Conservation (phyloP, 2,113 vertebrate species). For the Corythornis madagascariensis region DNA sequence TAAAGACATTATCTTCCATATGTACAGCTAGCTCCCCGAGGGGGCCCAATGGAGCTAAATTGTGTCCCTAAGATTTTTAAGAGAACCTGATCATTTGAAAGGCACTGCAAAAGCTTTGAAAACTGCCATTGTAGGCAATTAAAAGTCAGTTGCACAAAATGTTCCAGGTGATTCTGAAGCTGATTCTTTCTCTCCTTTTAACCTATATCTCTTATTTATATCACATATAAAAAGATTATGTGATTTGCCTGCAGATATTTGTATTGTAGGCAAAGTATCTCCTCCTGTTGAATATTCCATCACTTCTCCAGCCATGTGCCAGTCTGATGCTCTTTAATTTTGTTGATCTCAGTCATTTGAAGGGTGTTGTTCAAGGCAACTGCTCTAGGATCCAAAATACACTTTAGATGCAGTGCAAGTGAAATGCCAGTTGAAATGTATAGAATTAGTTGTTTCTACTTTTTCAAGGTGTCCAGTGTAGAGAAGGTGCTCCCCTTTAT, state of each 20-base stretch:
- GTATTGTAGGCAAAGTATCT: neutral
- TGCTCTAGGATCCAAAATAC: neutral
- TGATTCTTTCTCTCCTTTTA: neutral
- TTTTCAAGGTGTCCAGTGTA: neutral
- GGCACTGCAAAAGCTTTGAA: neutral
- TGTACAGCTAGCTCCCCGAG: neutral
- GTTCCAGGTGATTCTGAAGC: neutral
- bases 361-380: neutral
- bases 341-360: neutral
- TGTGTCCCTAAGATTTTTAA: neutral
- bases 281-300: neutral
- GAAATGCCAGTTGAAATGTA: neutral
- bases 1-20: neutral
- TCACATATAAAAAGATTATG: neutral
- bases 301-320: neutral
- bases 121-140: neutral
- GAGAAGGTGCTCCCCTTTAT: neutral
- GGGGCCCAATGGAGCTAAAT: neutral
- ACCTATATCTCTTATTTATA: neutral
- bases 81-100: neutral
- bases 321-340: neutral
- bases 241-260: neutral
- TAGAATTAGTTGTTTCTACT: neutral
- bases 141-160: neutral
- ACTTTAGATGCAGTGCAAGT: neutral